Evolutionary conservation across 2,113 vertebrate species (phyloP).

Genomic region (Colaptes auratus): DNA sequence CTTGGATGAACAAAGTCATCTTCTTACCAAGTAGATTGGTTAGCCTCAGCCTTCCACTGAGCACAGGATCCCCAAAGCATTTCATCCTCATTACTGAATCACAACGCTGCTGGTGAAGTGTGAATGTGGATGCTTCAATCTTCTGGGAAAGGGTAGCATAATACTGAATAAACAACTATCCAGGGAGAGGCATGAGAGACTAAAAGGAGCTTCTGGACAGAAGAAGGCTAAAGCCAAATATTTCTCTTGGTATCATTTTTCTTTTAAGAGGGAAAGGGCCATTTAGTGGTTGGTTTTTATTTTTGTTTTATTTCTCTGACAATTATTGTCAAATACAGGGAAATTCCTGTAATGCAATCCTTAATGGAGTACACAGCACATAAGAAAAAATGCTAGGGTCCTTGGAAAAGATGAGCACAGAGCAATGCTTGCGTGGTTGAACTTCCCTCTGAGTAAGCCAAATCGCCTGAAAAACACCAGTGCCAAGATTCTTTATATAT

Average conservation of each 20-base stretch:
- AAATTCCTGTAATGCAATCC: constrained; percentile 2
- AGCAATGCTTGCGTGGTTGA: neutral
- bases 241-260: constrained; percentile 8
- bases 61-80: neutral
- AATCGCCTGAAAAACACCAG: neutral
- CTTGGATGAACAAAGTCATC: constrained; percentile 40
- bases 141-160: constrained; percentile 49
- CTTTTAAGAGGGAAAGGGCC: constrained; percentile 1
- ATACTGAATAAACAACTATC: constrained; percentile 38
- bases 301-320: constrained; percentile 37
- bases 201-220: constrained; percentile 19
- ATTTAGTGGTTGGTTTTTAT: neutral
- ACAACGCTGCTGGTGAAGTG: neutral
- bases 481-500: neutral
- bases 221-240: constrained; percentile 31
- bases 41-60: constrained; percentile 11
- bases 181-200: neutral
- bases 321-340: neutral
- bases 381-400: neutral
- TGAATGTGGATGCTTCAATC: constrained; percentile 2
- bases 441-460: neutral
- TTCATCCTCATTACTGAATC: constrained; percentile 51
- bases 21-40: constrained; percentile 19
- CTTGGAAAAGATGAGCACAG: neutral
- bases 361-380: neutral